These are phyloP conservation scores for Drosophila neutralis DNA, from an alignment of 2,888 invertebrate genomes.

Conservation along the genomic window DNA sequence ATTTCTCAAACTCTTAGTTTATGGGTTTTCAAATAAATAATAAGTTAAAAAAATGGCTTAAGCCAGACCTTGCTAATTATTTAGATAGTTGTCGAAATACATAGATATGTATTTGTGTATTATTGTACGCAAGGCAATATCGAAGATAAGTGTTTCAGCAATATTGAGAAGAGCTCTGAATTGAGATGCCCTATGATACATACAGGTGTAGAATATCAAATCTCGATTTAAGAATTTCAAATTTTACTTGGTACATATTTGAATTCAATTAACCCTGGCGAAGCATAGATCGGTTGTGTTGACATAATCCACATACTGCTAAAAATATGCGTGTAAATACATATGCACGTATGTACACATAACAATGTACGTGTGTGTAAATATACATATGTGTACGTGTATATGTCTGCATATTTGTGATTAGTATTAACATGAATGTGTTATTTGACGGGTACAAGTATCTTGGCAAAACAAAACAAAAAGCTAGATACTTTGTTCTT, in stretches of 20 bases:
- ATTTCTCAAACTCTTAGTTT: background rate
- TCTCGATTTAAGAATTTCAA: background rate
- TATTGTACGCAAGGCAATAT: background rate
- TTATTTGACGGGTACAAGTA: conserved; percentile 40
- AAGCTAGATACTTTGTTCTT: conserved; percentile 33
- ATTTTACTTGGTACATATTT: conserved; percentile 3
- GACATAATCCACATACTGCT: conserved; percentile 17
- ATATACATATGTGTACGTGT: conserved; percentile 35
- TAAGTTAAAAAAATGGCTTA: background rate
- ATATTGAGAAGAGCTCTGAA: background rate
- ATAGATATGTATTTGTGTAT: background rate
- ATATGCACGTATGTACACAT: conserved; percentile 37
- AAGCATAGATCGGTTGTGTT: conserved; percentile 5
- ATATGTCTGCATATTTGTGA: conserved; percentile 48
- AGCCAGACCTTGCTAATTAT: background rate
- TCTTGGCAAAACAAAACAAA: conserved; percentile 43
- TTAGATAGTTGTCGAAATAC: background rate
- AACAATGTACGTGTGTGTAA: conserved; percentile 30
- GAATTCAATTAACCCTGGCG: background rate
- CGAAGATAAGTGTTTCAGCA: background rate
- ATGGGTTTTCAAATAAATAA: background rate
- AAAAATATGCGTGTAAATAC: conserved; percentile 13
- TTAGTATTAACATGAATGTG: conserved; percentile 33
- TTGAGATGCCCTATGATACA: background rate
- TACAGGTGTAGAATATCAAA: background rate